Conservation (phyloP, 2,113 vertebrate species). For the Phrynocephalus versicolor region DNA sequence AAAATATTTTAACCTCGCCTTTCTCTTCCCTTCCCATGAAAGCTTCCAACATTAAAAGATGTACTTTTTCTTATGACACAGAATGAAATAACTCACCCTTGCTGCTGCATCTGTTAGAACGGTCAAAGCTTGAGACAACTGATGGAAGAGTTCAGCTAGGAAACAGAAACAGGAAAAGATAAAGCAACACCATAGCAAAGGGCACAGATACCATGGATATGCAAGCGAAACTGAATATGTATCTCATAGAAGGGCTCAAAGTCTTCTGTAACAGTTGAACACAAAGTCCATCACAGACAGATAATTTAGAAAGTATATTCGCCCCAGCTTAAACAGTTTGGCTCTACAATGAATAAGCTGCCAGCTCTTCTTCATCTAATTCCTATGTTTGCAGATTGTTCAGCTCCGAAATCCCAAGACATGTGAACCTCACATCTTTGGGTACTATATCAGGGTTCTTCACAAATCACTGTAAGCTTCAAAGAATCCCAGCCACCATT, state of each 20-base stretch:
- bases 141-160: conserved; percentile 91
- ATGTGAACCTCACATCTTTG: background rate
- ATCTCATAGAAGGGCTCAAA: conserved; percentile 20
- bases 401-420: background rate
- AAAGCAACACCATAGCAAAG: background rate
- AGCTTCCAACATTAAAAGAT: too few relatives aligned
- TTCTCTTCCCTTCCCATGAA: too few relatives aligned
- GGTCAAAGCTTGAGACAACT: conserved; percentile 94
- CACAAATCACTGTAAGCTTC: background rate
- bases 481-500: background rate
- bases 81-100: conserved; percentile 78
- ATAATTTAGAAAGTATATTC: background rate
- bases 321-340: background rate
- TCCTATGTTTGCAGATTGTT: background rate
- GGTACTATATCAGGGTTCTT: background rate
- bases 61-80: fast-evolving
- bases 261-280: background rate
- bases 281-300: background rate
- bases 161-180: conserved; percentile 44
- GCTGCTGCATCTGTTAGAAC: conserved; percentile 91
- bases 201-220: background rate
- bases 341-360: background rate
- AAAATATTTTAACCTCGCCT: too few relatives aligned
- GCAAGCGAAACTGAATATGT: conserved; percentile 1
- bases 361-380: background rate